A percentile compares a stretch with the other conserved stretches of the same genome.
phyloP scores from a whole-genome alignment of 2,888 invertebrate species.

The Chrysolina haemoptera region DNA sequence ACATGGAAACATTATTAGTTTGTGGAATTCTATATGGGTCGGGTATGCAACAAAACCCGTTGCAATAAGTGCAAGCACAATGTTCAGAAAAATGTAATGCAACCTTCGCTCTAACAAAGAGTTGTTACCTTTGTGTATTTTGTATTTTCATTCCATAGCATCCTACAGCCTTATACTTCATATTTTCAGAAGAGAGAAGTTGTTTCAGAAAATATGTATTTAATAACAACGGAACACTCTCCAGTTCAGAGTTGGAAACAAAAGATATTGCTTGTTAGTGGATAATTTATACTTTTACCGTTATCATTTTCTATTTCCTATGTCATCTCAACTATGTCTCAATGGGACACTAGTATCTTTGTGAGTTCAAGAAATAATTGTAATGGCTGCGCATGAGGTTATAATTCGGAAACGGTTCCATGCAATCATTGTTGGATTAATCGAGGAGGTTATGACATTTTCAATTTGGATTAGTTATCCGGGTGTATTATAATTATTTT shows the following conservation, averaged over 20 bases:
- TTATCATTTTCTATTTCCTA: neutral
- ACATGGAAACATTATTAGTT: constrained; percentile 24
- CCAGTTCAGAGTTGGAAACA: neutral
- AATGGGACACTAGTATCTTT: neutral
- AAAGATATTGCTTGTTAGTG: neutral
- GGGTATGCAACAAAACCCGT: constrained; percentile 15
- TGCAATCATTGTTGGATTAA: too few relatives aligned
- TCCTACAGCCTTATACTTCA: neutral
- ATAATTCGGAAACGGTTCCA: too few relatives aligned
- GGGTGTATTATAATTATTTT: too few relatives aligned
- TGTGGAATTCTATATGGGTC: constrained; percentile 15
- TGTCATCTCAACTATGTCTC: neutral
- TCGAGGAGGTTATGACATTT: too few relatives aligned
- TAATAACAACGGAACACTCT: constrained; percentile 23
- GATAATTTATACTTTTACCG: neutral
- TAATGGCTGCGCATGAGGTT: too few relatives aligned
- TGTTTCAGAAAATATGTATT: constrained; percentile 28
- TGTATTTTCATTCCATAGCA: constrained; percentile 6
- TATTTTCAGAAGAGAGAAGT: constrained; percentile 1
- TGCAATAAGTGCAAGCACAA: constrained; percentile 9
- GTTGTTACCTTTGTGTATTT: constrained; percentile 2
- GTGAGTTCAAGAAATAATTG: neutral
- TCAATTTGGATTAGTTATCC: too few relatives aligned
- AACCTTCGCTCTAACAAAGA: neutral
- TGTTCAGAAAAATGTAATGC: constrained; percentile 25